Base-by-base conservation (phyloP, 2,888 invertebrate genomes). In the Eilema depressum region DNA sequence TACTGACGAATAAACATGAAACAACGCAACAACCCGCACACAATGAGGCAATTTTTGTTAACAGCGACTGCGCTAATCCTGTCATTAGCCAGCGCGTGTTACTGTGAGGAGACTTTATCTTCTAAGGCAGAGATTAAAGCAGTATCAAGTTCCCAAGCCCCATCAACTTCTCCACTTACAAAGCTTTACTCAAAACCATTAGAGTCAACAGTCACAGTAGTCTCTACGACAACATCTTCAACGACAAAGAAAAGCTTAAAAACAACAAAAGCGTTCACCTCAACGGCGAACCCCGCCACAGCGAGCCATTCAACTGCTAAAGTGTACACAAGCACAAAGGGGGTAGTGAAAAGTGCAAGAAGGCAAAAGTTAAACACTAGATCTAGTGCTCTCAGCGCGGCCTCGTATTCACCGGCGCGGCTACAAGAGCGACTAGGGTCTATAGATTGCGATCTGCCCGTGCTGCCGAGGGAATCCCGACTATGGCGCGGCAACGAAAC, bases 401-500 rank as follows among this genome's bases (percentile, higher is more conserved):
- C 80, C 73, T 83, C 79, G 79, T 92, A 89, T 85, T 87, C 96
- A 82, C 93, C 96, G 74, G 93, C 95, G 82, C 94, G 96, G 79
- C 89, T 96, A 75, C 96, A 96, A 90, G 97, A 96, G 92, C 96
- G 96, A 88, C 93, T 96, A 83, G 96, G 96, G 87, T 96, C 96
- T 64, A 90, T 97, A 81, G 96, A 96, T 87, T 97, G 97, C 83
- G 97, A 97, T 89, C 94, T 97, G 82, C 96, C 96, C 78, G 96
- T 96, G 83, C 91, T 97, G 84, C 96, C 97, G 66, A 94, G 95
- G 76, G 96, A 96, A 85, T 96, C 97, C 63, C 96, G 96, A 76
- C 92, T 97, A 78, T 97, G 97, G 97, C 96, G 97, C 63, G 97
- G 97, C 83, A 97, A 97, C 86, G 97, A 97, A 88, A 97, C 97